Percentiles rank a stretch among this genome's conserved stretches.
Evolutionary conservation across 2,113 vertebrate genomes (phyloP).

Genomic region (Orycteropus afer): DNA sequence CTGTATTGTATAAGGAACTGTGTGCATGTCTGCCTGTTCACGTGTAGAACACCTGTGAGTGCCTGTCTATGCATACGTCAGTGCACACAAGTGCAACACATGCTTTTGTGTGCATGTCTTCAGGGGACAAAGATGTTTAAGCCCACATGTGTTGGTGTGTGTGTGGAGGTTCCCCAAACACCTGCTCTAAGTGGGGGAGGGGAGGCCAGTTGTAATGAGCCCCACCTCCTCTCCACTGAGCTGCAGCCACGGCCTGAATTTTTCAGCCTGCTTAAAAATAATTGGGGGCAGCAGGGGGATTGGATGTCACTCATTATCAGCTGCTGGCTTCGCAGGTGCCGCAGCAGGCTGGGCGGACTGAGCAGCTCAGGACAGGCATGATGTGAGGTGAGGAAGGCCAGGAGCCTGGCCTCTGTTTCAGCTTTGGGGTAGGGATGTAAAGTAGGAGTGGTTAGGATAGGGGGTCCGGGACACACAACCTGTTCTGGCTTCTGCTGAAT

Average conservation of each 20-base stretch:
- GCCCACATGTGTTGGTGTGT: not conserved
- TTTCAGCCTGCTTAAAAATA: slow-evolving; percentile 79
- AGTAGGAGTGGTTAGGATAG: not conserved
- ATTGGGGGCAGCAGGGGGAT: slow-evolving; percentile 68
- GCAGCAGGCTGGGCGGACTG: not conserved
- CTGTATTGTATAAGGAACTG: too few relatives aligned
- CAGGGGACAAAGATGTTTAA: not conserved
- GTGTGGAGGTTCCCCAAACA: not conserved
- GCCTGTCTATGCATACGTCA: not conserved
- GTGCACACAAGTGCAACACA: too few relatives aligned
- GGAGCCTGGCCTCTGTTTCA: not conserved
- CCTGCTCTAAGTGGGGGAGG: slow-evolving; percentile 58
- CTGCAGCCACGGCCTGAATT: slow-evolving; percentile 70
- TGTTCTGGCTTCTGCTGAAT: not conserved
- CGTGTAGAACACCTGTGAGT: not conserved
- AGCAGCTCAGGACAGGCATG: slow-evolving; percentile 51
- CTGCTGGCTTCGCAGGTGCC: not conserved
- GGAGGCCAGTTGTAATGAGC: slow-evolving; percentile 70
- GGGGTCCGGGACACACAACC: not conserved
- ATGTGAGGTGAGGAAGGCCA: not conserved
- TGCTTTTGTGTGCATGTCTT: slow-evolving; percentile 20
- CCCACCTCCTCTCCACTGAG: slow-evolving; percentile 54
- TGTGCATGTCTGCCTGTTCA: not conserved
- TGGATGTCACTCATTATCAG: slow-evolving; percentile 73
- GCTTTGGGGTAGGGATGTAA: not conserved